Base-by-base conservation (phyloP, 2,888 invertebrate species). In the Hyposoter dolosus region DNA sequence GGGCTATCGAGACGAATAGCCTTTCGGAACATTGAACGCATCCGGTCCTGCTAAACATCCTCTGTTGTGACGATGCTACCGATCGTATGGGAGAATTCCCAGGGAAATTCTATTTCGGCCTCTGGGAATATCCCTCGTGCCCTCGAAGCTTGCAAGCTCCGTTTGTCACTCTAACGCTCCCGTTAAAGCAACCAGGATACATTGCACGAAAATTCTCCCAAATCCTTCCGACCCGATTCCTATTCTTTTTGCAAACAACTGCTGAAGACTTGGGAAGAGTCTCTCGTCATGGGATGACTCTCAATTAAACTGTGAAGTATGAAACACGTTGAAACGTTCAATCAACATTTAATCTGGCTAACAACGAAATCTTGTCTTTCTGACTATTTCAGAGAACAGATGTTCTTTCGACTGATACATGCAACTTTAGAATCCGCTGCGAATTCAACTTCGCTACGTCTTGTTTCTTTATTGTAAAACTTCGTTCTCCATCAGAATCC, bases 11-110 rank as follows among this genome's bases (percentile, higher is more conserved):
- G 92, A 91, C 90, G 91, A 91, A 92, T 92, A 91, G 93, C 90
- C 90, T 92, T 93, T 92, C 92, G 90, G 92, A 90, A 92, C 92
- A 93, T 92, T 92, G 90, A 91, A 88, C 91, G 90, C 90, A 90
- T 91, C 91, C 91, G 89, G 91, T 92, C 91, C 89, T 89, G 91
- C 91, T 91, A 90, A 91, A 92, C 91, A 91, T 92, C 90, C 92
- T 60, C 53, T 56, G 56, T 68, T 91, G 89, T 88, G 84, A 84
- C 69, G 88, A 85, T 81, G 85, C 82, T 32, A 79, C 84, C 85
- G 69, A 81, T 83, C 68, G 84, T 69, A 74, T 47, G 53, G 65
- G 71, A 56, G 72, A 84, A 87, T 84, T 72, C 83, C 72, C 74
- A 71, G 69, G 65, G 78, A 85, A 82, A 87, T 85, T 84, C 87